A percentile compares a stretch with the other conserved stretches of the same genome.
Conservation (phyloP, 2,797 vertebrate species). For the Euthynnus affinis region DNA sequence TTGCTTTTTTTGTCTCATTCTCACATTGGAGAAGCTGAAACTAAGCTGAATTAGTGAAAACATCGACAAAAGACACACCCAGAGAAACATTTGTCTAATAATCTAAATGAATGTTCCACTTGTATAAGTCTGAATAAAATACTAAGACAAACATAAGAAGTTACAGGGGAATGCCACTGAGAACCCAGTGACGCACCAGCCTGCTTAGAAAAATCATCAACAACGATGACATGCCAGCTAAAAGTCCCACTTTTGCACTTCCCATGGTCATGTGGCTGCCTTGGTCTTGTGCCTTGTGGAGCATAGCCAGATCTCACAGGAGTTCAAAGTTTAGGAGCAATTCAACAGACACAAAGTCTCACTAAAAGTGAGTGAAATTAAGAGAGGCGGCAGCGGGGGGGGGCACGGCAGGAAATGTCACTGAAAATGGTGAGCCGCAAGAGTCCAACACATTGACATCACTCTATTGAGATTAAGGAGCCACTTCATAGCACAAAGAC, state of each 20-base stretch:
- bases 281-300: slow-evolving; percentile 9
- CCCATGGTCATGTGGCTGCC: slow-evolving; percentile 42
- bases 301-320: slow-evolving; percentile 9
- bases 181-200: slow-evolving; percentile 17
- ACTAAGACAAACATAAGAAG: too few relatives aligned
- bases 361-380: slow-evolving; percentile 15
- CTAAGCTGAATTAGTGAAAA: background rate
- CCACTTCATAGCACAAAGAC: slow-evolving; percentile 26
- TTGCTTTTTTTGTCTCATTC: background rate
- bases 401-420: slow-evolving; percentile 19
- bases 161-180: background rate
- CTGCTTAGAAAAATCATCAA: slow-evolving; percentile 11
- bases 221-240: background rate
- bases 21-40: background rate
- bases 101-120: background rate
- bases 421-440: background rate
- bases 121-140: background rate
- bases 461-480: slow-evolving; percentile 7
- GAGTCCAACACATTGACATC: slow-evolving; percentile 24
- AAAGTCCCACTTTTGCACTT: slow-evolving; percentile 35
- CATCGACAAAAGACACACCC: too few relatives aligned
- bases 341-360: background rate
- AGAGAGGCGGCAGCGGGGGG: background rate
- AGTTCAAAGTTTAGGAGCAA: slow-evolving; percentile 39
- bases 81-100: too few relatives aligned